These are phyloP conservation scores for Drosophila anomalipes DNA, from an alignment of 2,888 invertebrate species.

Conservation along the genomic window DNA sequence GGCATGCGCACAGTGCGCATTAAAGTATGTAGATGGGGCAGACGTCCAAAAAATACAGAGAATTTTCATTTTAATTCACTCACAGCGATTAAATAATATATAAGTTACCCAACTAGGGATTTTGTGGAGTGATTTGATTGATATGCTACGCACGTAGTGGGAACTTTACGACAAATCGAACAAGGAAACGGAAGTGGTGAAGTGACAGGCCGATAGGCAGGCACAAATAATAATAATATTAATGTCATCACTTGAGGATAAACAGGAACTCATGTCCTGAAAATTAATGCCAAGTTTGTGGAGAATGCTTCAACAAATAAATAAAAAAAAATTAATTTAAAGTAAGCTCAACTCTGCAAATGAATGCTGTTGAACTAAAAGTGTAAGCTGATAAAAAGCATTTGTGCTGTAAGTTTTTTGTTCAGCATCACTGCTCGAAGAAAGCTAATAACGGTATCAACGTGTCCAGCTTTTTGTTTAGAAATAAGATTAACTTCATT, in stretches of 20 bases:
- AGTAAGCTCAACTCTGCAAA: conserved; percentile 5
- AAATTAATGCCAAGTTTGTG: conserved; percentile 5
- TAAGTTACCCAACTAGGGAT: conserved; percentile 48
- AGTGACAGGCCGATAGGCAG: conserved; percentile 1
- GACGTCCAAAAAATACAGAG: conserved; percentile 15
- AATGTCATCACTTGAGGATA: conserved; percentile 28
- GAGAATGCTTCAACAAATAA: background rate
- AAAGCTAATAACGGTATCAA: background rate
- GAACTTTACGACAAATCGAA: conserved; percentile 35
- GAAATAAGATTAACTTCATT: background rate
- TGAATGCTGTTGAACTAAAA: background rate
- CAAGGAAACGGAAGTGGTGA: conserved; percentile 25
- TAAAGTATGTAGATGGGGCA: conserved; percentile 23
- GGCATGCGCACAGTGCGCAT: conserved; percentile 34
- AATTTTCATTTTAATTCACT: conserved; percentile 71
- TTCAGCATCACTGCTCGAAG: background rate
- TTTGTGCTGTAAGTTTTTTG: background rate
- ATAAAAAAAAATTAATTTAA: background rate
- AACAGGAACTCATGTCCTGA: conserved; percentile 13
- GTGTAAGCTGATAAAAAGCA: background rate
- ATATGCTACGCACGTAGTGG: conserved; percentile 55
- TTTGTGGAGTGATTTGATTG: conserved; percentile 58
- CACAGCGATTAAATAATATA: conserved; percentile 64
- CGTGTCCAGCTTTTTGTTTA: background rate
- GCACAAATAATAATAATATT: conserved; percentile 28